Evolutionary conservation across 1,140 invertebrate genomes (phyloP).

Genomic region (Lordiphosa collinella): DNA sequence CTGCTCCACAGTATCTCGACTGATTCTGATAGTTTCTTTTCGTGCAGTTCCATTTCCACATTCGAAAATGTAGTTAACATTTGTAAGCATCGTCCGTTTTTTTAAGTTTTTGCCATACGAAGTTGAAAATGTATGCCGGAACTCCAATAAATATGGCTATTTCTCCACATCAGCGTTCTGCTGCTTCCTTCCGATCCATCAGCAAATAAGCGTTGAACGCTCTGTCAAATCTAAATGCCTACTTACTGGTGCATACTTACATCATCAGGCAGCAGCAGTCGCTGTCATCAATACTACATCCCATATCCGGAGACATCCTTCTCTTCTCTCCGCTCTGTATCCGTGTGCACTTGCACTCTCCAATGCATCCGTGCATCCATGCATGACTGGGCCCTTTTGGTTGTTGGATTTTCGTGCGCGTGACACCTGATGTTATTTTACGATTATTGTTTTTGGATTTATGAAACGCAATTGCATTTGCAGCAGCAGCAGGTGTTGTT

Average conservation of each 20-base stretch:
- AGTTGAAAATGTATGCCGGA: too few species aligned
- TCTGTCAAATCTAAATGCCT: background rate
- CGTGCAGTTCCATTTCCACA: too few species aligned
- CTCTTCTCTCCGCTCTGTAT: conserved; percentile 7
- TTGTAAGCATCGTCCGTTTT: too few species aligned
- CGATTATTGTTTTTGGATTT: conserved; percentile 75
- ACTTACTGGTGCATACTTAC: conserved; percentile 10
- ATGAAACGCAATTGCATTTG: conserved; percentile 71
- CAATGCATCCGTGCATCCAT: background rate
- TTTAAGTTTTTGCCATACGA: too few species aligned
- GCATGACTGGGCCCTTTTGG: conserved; percentile 20
- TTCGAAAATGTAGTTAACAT: too few species aligned
- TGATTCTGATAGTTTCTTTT: too few species aligned
- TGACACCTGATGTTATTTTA: conserved; percentile 77
- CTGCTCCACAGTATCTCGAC: too few species aligned
- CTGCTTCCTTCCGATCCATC: conserved; percentile 1
- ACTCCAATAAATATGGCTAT: background rate
- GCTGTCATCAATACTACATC: conserved; percentile 20
- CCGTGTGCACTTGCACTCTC: background rate
- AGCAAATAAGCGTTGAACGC: conserved; percentile 1
- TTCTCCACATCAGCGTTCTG: background rate
- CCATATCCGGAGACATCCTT: conserved; percentile 12
- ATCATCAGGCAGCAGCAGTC: conserved; percentile 25
- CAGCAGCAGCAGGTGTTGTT: conserved; percentile 36
- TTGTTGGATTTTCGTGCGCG: conserved; percentile 51